Evolutionary conservation across 1,140 invertebrate genomes (phyloP).

Genomic region (Listronotus bonariensis): DNA sequence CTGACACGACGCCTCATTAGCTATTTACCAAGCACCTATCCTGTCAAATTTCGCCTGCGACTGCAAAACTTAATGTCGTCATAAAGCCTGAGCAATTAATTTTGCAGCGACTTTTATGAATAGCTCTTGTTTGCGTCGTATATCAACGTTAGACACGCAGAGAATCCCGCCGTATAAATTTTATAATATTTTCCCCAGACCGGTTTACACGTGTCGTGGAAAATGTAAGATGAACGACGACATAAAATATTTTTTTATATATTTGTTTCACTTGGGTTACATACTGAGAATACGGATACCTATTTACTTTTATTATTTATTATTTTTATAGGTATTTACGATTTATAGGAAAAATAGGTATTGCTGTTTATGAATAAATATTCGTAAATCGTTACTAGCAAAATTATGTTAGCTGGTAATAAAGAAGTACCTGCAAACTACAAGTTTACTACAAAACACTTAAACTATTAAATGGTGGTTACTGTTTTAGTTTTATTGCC

Average conservation of each 20-base stretch:
- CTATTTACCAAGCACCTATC: neutral
- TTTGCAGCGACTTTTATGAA: constrained; percentile 15
- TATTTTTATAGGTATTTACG: no score
- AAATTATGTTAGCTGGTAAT: no score
- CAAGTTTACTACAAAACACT: no score
- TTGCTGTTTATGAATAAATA: no score
- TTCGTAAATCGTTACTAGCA: no score
- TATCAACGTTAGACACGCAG: constrained; percentile 11
- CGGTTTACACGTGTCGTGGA: constrained; percentile 4
- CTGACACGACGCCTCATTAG: constrained; percentile 4
- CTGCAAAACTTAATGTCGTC: constrained; percentile 4
- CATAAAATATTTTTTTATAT: constrained; percentile 5
- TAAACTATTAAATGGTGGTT: no score
- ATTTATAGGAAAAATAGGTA: no score
- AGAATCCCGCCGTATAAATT: constrained; percentile 7
- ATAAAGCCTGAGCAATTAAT: constrained; percentile 15
- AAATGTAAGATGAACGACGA: constrained; percentile 1
- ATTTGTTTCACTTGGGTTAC: neutral
- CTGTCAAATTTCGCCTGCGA: neutral
- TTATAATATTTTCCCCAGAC: constrained; percentile 13
- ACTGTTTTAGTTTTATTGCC: no score
- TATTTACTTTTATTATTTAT: no score
- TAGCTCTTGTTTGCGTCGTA: constrained; percentile 17
- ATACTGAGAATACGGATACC: no score
- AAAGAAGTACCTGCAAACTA: no score